Base-by-base conservation (phyloP, 2,888 invertebrate species). In the Drosophila quinaria region DNA sequence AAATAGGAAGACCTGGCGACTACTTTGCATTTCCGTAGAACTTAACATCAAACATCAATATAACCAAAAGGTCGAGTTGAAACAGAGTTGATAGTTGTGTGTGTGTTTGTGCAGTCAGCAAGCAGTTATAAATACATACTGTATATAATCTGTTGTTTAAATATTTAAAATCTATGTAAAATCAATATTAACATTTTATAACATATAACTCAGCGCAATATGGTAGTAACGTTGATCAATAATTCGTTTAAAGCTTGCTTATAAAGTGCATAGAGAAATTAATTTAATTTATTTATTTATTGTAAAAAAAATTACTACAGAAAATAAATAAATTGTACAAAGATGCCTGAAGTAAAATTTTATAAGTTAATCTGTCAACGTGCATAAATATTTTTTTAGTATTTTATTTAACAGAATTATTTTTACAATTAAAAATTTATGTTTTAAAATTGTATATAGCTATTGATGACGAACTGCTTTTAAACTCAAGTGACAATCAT, bases 41-140 rank as follows among this genome's bases (percentile, higher is more conserved):
- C 55, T 66, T 49, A 54, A 52, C 41, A 62, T 66, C 49, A 63
- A 46, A 29, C 51, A 39, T 22, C 22, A 37, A 25, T 50, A 37
- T 4, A 22, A 35, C 9, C 37, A 4, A 9, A 41, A 39, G 13
- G 25, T 15, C 17, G 31, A 35, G 22, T 41, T 41, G 17, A 10
- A 17, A 4, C 15, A 9, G 9, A 17, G 17, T 17, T 41, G 41
- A 17, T 17, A 25, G 22, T 25, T 41, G 10, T n/a, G n/a, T n/a
- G n/a, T n/a, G n/a, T n/a, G n/a, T n/a, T n/a, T n/a, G n/a, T 17
- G 41, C 19, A 42, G 42, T 25, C 22, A 46, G 22, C 9, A n/a
- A 46, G 46, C 46, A n/a, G 46, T 29, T 50, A 22, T 50, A 37
- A 37, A 35, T 15, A 41, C 29, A n/a, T n/a, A n/a, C n/a, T n/a